Base-by-base conservation (phyloP, 2,888 invertebrate species). In the Andrena trimmerana region DNA sequence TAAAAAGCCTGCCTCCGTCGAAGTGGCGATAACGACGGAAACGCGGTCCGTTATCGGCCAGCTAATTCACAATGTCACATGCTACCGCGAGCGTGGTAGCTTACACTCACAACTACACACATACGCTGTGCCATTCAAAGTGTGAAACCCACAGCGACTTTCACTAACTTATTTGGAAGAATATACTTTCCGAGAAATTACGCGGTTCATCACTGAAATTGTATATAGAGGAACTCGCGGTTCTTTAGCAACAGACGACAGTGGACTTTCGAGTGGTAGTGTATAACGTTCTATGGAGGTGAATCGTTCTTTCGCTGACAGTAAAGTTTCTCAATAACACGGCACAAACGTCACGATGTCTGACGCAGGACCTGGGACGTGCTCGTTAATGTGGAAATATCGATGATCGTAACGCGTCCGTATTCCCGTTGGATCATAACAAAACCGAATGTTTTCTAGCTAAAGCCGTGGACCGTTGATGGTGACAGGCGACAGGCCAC, bases 41-140 rank as follows among this genome's bases (percentile, higher is more conserved):
- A 71, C 67, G 33, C 52, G 70, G 29, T 8, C 31, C 70, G 54
- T 67, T 80, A 80, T 78, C 67, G 54, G 48, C n/a, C 20, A 48
- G 52, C 3, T 24, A 31, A 62, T 60, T 16, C 1, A 10, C 6
- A 2, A 3, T 31, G 36, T 60, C 33, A 13, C 24, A 54, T 20
- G 31, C 36, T 33, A 20, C 1, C 68, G 48, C 24, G 13, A 29
- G 16, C 7, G 16, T 36, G 42, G 3, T 1, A 42, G 42, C 42
- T 42, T 42, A 4, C 42, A 3, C 13, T 68, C 54, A 0, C 10
- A 24, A 27, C 2, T 2, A 7, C 52, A 0, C 5, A 8, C 10
- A 50, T 1, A 67, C 50, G 24, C 29, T 59, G 29, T 29, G 20
- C 1, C 59, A 16, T 2, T 59, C 29, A 2, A 52, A 2, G 20